Conservation (phyloP, 2,797 vertebrate genomes). For the Sternotherus odoratus region DNA sequence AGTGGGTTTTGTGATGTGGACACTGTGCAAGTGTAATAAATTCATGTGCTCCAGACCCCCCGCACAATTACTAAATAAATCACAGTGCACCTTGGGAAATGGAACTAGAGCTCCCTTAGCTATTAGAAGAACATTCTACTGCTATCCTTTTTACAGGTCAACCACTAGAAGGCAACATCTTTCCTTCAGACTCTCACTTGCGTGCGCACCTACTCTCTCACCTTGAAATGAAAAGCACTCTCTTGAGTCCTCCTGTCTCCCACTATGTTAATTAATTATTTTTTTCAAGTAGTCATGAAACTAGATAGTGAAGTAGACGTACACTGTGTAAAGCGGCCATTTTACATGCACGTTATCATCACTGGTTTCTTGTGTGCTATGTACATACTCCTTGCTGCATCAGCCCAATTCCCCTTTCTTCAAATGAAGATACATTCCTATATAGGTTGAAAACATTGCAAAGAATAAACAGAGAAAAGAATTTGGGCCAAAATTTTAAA, state of each 20-base stretch:
- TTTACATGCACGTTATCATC: not conserved
- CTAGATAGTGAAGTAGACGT: not conserved
- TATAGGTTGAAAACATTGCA: not conserved
- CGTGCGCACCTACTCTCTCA: not conserved
- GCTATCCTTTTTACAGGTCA: not conserved
- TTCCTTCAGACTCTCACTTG: not conserved
- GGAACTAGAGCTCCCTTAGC: not conserved
- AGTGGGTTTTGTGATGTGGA: not conserved
- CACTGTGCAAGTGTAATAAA: not conserved
- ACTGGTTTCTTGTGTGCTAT: not conserved
- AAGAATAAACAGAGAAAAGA: fast-evolving
- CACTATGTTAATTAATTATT: fast-evolving
- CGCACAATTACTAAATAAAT: slow-evolving; percentile 27
- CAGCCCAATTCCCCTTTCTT: not conserved
- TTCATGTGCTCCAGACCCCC: not conserved
- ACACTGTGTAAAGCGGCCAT: not conserved
- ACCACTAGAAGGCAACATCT: fast-evolving
- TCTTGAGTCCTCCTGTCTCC: not conserved
- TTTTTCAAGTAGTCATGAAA: not conserved
- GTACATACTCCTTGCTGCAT: not conserved
- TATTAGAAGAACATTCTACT: not conserved
- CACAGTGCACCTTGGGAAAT: not conserved
- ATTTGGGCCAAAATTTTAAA: not conserved
- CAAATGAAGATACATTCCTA: not conserved
- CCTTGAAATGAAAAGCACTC: not conserved